A percentile compares a stretch with the other conserved stretches of the same genome.
phyloP scores from a whole-genome alignment of 2,888 invertebrate genomes.

The Smittia sp. region DNA sequence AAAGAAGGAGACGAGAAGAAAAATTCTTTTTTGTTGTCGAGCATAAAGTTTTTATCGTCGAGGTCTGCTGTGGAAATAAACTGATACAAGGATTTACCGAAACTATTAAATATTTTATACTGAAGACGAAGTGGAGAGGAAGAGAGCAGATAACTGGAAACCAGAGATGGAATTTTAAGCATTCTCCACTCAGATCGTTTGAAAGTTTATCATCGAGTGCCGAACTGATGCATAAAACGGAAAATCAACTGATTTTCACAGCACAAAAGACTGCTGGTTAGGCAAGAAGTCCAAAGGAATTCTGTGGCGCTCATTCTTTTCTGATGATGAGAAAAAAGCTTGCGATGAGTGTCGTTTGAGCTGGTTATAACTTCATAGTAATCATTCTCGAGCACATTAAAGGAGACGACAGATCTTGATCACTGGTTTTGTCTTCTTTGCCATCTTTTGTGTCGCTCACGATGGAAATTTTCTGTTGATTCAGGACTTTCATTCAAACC shows the following conservation, averaged over 20 bases:
- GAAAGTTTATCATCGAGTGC: background rate
- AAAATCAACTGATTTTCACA: background rate
- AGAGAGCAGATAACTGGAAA: background rate
- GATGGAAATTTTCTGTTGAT: constrained; percentile 24
- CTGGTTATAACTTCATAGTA: background rate
- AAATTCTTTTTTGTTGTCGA: background rate
- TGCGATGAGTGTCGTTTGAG: constrained; percentile 16
- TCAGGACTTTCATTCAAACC: constrained; percentile 27
- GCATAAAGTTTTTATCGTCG: constrained; percentile 13
- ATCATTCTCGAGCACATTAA: constrained; percentile 23
- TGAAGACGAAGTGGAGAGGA: background rate
- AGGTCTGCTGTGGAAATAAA: constrained; percentile 33
- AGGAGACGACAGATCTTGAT: background rate
- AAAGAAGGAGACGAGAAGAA: background rate
- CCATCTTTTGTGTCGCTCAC: background rate
- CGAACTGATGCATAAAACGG: background rate
- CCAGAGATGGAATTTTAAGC: background rate
- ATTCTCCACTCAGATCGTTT: background rate
- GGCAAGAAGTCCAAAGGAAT: background rate
- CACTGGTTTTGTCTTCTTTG: constrained; percentile 5
- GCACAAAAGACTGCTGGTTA: background rate
- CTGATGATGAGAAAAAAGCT: background rate
- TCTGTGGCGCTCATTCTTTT: constrained; percentile 20
- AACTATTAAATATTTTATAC: constrained; percentile 25
- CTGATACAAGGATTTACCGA: constrained; percentile 30